Evolutionary conservation across 1,140 invertebrate genomes (phyloP), one percentile per base, ranked within the genome.

Genomic region (Eurytemora carolleeae): DNA sequence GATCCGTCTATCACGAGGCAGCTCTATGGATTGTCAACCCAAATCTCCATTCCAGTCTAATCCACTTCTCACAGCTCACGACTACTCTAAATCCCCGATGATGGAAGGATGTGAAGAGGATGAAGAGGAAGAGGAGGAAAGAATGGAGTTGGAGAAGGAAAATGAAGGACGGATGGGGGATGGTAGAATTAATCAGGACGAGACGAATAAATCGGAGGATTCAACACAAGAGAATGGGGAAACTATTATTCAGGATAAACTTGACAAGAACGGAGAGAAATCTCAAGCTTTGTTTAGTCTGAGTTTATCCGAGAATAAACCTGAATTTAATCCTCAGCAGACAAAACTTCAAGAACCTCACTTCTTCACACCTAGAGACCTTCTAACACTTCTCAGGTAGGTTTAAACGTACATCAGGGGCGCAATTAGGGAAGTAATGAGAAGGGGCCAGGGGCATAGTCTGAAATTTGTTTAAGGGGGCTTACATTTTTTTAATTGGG

Each of bases 41-140:
- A 7, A 12, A 16, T 62, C 60, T 24, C 60, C 60, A 1, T 62
- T 62, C 22, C 53, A 57, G 25, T 21, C 18, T 3, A 62, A 62
- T 31, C 60, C 60, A 2, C 25, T 57, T 17, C 53, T 62, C 16
- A 22, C 24, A 15, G 22, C 44, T 2, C 60, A 62, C 24, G 60
- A 62, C 25, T 62, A 62, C 25, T 53, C 60, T 24, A 62, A 62
- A 62, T 57, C 60, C 15, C 60, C 60, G 2, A 20, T 62, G 2
- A 24, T 62, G 55, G 23, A 61, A 18, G 60, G 55, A 15, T 16
- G 21, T 17, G 23, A 57, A 22, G 19, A 17, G 18, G 21, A 24
- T 17, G 22, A 24, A n/a, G 57, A 24, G 2, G 1, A 16, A 16
- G 24, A 25, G 1, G 57, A 24, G 18, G 57, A 59, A 31, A 2